Conservation (phyloP, 2,113 vertebrate species). For the Gorilla gorilla region DNA sequence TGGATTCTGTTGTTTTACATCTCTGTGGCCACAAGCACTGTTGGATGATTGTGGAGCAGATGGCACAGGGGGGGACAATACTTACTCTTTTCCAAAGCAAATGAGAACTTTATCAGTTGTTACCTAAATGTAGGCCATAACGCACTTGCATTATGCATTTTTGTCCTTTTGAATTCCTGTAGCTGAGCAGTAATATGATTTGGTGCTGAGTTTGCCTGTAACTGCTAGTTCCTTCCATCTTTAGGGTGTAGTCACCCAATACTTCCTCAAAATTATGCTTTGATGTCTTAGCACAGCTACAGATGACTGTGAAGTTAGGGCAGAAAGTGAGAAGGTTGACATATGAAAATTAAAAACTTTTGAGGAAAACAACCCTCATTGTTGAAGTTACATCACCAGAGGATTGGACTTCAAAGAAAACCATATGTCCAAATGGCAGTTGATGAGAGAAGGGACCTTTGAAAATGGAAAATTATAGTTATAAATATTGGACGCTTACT, state of each 20-base stretch:
- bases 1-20: not conserved
- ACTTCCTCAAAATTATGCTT: not conserved
- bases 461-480: not conserved
- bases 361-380: not conserved
- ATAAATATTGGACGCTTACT: not conserved
- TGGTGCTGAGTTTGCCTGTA: not conserved
- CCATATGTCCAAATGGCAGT: not conserved
- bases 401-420: not conserved
- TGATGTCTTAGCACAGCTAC: not conserved
- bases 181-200: not conserved
- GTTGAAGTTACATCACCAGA: not conserved
- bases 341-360: not conserved
- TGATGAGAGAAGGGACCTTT: not conserved
- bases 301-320: not conserved
- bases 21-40: not conserved
- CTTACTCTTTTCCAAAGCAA: not conserved
- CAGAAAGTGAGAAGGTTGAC: not conserved
- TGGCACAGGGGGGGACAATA: not conserved
- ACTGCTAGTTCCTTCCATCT: not conserved
- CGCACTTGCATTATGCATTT: not conserved
- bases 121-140: not conserved
- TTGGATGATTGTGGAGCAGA: not conserved
- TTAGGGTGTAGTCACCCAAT: not conserved
- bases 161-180: not conserved
- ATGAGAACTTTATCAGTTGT: conserved; percentile 2